phyloP scores from a whole-genome alignment of 2,888 invertebrate genomes.

The Melieria omissa region DNA sequence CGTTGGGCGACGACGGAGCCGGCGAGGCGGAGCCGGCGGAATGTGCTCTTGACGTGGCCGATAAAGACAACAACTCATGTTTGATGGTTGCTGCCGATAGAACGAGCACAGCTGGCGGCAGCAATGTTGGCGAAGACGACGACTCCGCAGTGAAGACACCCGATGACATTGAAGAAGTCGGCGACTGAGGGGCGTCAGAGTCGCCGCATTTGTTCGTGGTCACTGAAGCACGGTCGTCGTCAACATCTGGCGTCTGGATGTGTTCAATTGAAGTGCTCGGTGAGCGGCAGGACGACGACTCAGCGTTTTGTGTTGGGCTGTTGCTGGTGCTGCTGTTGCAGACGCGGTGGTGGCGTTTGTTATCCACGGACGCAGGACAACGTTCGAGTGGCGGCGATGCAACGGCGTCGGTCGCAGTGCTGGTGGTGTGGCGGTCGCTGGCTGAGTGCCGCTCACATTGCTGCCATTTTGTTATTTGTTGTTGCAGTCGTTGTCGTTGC shows the following conservation, averaged over 20 bases:
- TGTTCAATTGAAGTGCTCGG: background rate
- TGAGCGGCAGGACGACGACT: slow-evolving; percentile 1
- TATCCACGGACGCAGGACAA: too few relatives aligned
- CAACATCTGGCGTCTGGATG: slow-evolving; percentile 1
- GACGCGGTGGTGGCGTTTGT: slow-evolving; percentile 17
- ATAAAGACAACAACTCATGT: background rate
- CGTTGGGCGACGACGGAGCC: background rate
- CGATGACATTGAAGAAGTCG: slow-evolving; percentile 29
- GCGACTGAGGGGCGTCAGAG: slow-evolving; percentile 7
- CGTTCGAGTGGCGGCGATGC: background rate
- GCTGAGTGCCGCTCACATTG: background rate
- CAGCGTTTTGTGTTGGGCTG: background rate
- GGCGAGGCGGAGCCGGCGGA: too few relatives aligned
- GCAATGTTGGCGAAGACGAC: background rate
- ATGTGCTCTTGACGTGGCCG: background rate
- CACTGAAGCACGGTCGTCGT: background rate
- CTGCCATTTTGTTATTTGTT: slow-evolving; percentile 4
- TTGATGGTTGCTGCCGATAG: too few relatives aligned
- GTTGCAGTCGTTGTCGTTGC: slow-evolving; percentile 14
- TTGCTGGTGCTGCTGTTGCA: slow-evolving; percentile 7
- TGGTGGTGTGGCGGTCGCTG: slow-evolving; percentile 16
- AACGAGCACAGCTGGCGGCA: too few relatives aligned
- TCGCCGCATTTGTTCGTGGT: background rate
- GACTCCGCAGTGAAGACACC: slow-evolving; percentile 19
- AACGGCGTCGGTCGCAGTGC: slow-evolving; percentile 21